Evolutionary conservation across 1,140 invertebrate genomes (phyloP), one percentile per base, ranked within the genome.

Genomic region (Pogonomyrmex californicus): DNA sequence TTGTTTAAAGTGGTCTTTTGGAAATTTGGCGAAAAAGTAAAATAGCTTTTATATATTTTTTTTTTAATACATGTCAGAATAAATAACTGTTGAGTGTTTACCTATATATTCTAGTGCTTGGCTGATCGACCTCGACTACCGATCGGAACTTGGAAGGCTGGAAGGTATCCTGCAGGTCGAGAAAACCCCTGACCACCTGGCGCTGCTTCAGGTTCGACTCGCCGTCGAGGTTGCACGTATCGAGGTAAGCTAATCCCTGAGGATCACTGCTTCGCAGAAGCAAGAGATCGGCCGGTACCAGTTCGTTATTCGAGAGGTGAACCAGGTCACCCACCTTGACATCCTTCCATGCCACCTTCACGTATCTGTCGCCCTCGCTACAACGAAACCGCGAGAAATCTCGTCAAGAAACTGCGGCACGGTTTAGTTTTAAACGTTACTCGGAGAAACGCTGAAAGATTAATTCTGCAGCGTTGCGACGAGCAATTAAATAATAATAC

Each of bases 131-230:
- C 95, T 99, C 98, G 49, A 99, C 96, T 41, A 96, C 96, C 89
- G 98, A 98, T 54, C 96, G 96, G 94, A 99, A 99, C 93, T 98
- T 97, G 78, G 96, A 96, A 23, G 98, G 98, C 87, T 97, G 96
- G 93, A 99, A 99, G 76, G 96, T 96, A 90, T 96, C 94, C 95
- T 97, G 97, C 93, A 97, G 94, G 88, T 96, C 95, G 93, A 96
- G 92, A 91, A 96, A 96, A 33, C 97, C 97, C 71, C 96, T 95
- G 14, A 97, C 97, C 1, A 98, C 97, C 95, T 99, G 97, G 92
- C 99, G 96, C 91, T 99, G 98, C 95, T 99, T 99, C 63, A 99
- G 96, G 96, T 99, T 99, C n/a, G 99, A 99, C 96, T 99, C 99
- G 12, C 99, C 99, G 94, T 99, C 99, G 89, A 99, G 96, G 96